Evolutionary conservation across 2,797 vertebrate species (phyloP).

Genomic region (Sciurus carolinensis): DNA sequence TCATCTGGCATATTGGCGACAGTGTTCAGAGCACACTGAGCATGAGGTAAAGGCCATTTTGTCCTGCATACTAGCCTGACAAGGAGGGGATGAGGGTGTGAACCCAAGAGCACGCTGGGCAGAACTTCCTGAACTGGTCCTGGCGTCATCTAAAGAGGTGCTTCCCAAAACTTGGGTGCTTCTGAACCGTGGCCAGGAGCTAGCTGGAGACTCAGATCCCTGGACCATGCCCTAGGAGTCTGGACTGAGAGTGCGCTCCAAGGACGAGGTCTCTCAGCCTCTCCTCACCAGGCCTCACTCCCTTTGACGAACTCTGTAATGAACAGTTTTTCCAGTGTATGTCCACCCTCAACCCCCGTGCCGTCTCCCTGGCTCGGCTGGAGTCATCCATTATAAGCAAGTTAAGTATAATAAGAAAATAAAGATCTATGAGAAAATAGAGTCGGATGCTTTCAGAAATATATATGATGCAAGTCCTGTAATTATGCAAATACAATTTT

Average conservation of each 20-base stretch:
- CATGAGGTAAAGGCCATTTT: neutral
- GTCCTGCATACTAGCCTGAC: neutral
- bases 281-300: neutral
- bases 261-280: neutral
- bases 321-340: neutral
- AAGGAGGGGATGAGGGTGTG: neutral
- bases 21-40: neutral
- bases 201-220: neutral
- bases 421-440: neutral
- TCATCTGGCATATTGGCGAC: neutral
- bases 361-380: neutral
- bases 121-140: neutral
- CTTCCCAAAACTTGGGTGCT: neutral
- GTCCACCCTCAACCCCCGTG: too few species aligned
- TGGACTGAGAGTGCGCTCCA: neutral
- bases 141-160: neutral
- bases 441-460: neutral
- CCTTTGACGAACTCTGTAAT: neutral
- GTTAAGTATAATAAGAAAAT: neutral
- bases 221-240: neutral
- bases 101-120: neutral
- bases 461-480: neutral
- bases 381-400: neutral
- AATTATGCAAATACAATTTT: slow-evolving; percentile 3
- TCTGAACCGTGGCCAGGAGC: neutral